Conservation (phyloP, 1,140 invertebrate species). For the Drosophila micromelanica region DNA sequence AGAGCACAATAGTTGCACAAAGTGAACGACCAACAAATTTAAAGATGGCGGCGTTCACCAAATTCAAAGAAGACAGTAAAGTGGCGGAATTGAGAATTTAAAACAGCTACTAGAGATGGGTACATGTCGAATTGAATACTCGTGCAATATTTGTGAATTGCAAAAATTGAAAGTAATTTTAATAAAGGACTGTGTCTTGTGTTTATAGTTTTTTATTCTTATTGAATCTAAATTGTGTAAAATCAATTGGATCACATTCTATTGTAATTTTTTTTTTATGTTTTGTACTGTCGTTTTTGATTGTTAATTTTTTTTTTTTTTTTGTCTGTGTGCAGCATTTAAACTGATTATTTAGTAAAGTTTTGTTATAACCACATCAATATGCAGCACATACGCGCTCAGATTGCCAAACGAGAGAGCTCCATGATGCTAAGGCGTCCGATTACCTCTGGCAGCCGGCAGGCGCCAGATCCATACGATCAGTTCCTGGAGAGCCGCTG, state of each 20-base stretch:
- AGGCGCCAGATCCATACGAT: slow-evolving; percentile 86
- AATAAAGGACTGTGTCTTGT: not conserved
- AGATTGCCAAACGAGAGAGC: slow-evolving; percentile 3
- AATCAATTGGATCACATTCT: too few relatives aligned
- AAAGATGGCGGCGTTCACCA: slow-evolving; percentile 35
- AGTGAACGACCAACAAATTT: slow-evolving; percentile 44
- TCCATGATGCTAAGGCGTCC: slow-evolving; percentile 55
- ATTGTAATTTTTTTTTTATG: not conserved
- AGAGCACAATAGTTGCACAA: slow-evolving; percentile 21
- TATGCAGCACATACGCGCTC: not conserved
- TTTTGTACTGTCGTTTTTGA: not conserved
- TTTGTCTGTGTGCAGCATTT: not conserved
- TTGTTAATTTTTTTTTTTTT: not conserved
- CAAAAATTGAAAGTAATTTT: not conserved
- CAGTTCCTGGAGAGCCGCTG: slow-evolving; percentile 91
- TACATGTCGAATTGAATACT: not conserved
- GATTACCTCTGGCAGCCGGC: slow-evolving; percentile 80
- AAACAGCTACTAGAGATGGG: slow-evolving; percentile 24
- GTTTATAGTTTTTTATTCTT: not conserved
- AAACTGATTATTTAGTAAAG: not conserved
- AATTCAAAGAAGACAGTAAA: slow-evolving; percentile 10
- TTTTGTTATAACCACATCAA: not conserved
- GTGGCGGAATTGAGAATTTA: slow-evolving; percentile 13
- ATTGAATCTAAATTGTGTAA: too few relatives aligned
- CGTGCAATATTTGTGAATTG: not conserved